These are phyloP conservation scores for Aphidoletes aphidimyza DNA, from an alignment of 2,888 invertebrate genomes.

Conservation along the genomic window DNA sequence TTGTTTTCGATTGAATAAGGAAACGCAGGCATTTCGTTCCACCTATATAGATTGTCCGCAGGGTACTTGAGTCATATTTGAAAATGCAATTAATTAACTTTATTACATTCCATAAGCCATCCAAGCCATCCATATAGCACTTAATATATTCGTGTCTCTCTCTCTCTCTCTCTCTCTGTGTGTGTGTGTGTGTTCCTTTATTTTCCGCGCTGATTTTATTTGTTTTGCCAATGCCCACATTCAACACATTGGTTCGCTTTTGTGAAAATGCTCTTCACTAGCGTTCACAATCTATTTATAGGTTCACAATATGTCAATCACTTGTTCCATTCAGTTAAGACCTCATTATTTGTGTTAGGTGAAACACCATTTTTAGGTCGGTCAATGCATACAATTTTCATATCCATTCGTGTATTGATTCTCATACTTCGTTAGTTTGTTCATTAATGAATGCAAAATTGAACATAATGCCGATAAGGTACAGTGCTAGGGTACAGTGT, in stretches of 20 bases:
- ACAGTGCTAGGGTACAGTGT: neutral
- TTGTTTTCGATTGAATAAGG: neutral
- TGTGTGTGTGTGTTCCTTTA: neutral
- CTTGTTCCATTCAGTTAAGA: neutral
- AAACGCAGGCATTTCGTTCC: neutral
- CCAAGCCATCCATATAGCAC: neutral
- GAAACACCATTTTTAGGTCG: neutral
- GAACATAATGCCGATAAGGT: neutral
- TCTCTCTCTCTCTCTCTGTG: neutral
- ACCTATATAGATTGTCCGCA: neutral
- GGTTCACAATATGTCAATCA: constrained; percentile 9
- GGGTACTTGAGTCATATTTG: neutral
- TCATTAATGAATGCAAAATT: neutral
- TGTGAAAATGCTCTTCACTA: neutral
- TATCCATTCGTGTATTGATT: neutral
- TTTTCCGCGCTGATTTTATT: neutral
- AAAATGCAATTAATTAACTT: neutral
- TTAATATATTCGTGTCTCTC: too few relatives aligned
- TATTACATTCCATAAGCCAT: neutral
- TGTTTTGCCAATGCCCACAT: neutral
- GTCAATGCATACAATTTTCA: neutral
- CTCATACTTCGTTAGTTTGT: neutral
- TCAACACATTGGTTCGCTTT: neutral
- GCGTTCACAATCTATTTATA: neutral
- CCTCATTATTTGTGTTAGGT: neutral